These are phyloP conservation scores for Diacarnus erythraeanus DNA, from an alignment of 37 sponge, comb jelly and placozoan genomes.

Conservation along the genomic window DNA sequence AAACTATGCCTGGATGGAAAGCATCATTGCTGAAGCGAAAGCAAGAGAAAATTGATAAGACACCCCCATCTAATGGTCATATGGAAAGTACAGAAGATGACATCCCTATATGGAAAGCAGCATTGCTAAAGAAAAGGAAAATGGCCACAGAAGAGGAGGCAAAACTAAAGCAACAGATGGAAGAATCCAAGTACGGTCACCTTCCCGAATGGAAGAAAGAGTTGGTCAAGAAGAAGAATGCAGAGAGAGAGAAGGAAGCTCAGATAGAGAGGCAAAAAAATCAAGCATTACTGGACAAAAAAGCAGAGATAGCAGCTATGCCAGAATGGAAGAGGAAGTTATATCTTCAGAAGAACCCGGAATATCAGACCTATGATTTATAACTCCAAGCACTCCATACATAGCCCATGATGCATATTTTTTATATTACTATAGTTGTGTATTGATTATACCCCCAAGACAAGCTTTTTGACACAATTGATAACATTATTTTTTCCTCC, in stretches of 20 bases:
- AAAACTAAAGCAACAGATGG: constrained; percentile 2
- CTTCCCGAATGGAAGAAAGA: constrained; percentile 79
- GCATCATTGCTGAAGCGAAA: constrained; percentile 54
- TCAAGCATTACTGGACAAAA: constrained; percentile 27
- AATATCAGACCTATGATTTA: too few relatives aligned
- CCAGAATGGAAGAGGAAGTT: constrained; percentile 84
- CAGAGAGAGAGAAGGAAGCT: constrained; percentile 22
- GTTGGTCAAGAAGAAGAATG: constrained; percentile 59
- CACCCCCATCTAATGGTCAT: not conserved
- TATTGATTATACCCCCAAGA: too few relatives aligned
- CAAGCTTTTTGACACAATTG: not conserved
- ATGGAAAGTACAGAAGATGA: constrained; percentile 10
- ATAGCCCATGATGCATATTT: too few relatives aligned
- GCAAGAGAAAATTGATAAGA: not conserved
- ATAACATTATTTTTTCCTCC: constrained; percentile 20
- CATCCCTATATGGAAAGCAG: constrained; percentile 77
- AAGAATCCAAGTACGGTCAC: constrained; percentile 28
- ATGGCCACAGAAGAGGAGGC: not conserved
- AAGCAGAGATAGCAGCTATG: constrained; percentile 74
- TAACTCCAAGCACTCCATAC: too few relatives aligned
- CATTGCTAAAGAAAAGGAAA: constrained; percentile 54
- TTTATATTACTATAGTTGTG: too few relatives aligned
- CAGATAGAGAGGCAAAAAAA: constrained; percentile 14
- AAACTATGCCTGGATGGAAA: constrained; percentile 80
- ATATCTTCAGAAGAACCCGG: constrained; percentile 64